phyloP scores from a whole-genome alignment of 2,888 invertebrate species.

The Cosmorhoe ocellata region DNA sequence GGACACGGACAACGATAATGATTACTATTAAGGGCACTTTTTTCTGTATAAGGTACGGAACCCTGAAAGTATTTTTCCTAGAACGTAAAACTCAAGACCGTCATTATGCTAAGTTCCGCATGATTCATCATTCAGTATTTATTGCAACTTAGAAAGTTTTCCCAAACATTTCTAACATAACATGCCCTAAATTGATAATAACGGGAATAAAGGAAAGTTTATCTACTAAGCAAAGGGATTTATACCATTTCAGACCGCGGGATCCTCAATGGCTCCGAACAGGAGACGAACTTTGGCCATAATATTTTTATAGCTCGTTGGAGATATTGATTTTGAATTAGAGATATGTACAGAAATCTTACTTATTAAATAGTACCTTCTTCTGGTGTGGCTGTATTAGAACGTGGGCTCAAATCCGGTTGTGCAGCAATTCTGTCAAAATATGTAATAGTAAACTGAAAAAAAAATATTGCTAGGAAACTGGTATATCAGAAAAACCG shows the following conservation, averaged over 20 bases:
- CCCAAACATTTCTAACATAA: constrained; percentile 5
- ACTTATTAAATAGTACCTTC: neutral
- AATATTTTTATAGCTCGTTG: constrained; percentile 20
- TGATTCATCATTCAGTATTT: too few relatives aligned
- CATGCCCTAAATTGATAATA: constrained; percentile 12
- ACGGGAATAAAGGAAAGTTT: constrained; percentile 5
- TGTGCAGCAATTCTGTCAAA: too few relatives aligned
- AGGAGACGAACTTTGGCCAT: constrained; percentile 12
- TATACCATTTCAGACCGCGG: constrained; percentile 10
- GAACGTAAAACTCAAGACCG: too few relatives aligned
- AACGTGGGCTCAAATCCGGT: neutral
- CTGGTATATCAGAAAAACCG: too few relatives aligned
- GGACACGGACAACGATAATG: too few relatives aligned
- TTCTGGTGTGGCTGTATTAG: neutral
- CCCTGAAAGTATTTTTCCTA: too few relatives aligned
- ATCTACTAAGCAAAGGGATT: constrained; percentile 11
- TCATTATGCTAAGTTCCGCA: too few relatives aligned
- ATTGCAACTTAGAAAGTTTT: neutral
- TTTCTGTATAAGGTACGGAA: too few relatives aligned
- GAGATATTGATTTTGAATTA: constrained; percentile 14
- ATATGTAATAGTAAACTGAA: too few relatives aligned
- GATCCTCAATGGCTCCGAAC: neutral
- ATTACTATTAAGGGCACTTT: too few relatives aligned
- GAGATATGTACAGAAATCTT: neutral
- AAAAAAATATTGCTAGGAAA: too few relatives aligned